Evolutionary conservation across 2,888 invertebrate genomes (phyloP).

Genomic region (Caradrina clavipalpis): DNA sequence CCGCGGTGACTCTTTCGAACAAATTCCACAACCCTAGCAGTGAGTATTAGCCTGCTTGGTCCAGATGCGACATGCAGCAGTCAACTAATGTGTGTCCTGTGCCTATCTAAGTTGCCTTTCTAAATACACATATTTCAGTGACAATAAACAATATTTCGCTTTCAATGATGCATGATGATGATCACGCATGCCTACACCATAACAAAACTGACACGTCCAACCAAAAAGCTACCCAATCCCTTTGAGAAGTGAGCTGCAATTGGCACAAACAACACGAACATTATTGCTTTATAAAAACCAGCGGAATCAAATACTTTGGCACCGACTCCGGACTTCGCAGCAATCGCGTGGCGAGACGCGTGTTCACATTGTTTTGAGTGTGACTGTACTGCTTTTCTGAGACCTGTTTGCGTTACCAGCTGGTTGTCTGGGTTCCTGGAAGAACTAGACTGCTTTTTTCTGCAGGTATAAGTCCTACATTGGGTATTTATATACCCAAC

Average conservation of each 20-base stretch:
- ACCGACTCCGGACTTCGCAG: conserved; percentile 3
- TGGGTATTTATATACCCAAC: no score
- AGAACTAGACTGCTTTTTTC: no score
- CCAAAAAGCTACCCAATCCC: conserved; percentile 16
- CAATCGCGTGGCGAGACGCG: conserved; percentile 38
- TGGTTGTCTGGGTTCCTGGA: not conserved
- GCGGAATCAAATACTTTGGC: conserved; percentile 51
- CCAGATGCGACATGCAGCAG: no score
- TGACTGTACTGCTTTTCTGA: conserved; percentile 22
- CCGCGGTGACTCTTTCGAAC: no score
- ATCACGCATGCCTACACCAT: conserved; percentile 4
- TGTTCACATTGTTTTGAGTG: conserved; percentile 35
- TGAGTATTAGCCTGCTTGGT: no score
- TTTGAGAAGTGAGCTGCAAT: conserved; percentile 27
- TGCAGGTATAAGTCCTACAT: no score
- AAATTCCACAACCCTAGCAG: no score
- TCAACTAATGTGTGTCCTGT: no score
- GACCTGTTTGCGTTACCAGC: not conserved
- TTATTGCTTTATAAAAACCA: conserved; percentile 40
- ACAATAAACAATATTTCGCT: not conserved
- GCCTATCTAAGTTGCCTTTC: no score
- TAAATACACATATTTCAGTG: no score
- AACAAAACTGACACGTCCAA: not conserved
- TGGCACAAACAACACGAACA: conserved; percentile 42
- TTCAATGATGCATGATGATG: not conserved